Base-by-base conservation (phyloP, 2,888 invertebrate species). In the Folsomia candida region DNA sequence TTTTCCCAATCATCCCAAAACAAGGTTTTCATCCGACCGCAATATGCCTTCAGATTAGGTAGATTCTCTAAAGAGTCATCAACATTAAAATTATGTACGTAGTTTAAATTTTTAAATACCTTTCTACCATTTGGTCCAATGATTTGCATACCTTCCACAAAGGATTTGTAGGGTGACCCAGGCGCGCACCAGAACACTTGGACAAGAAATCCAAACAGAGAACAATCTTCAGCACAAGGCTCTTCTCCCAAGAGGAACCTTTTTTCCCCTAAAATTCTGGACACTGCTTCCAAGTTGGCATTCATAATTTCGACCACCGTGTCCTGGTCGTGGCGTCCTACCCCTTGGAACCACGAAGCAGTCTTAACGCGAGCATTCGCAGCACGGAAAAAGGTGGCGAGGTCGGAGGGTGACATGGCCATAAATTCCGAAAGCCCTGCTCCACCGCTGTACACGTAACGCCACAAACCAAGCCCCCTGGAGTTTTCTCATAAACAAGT, bases 171-270 rank as follows among this genome's bases (percentile, higher is more conserved):
- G 2, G 81, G 80, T 6, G 79, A 79, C n/a, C 74, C 75, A 1
- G 80, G 80, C 2, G 79, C 67, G 58, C 78, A 78, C 80, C 81
- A 83, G 24, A 81, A 69, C 1, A 83, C 77, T 78, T 83, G 83
- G 20, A 81, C 79, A 54, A 84, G 58, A 79, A 82, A 81, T 2
- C 83, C 84, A 81, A 84, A 84, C 57, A 83, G 71, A 0, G 83
- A 80, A 77, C 83, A 83, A 76, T 84, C 84, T 3, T 74, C 69
- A 59, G 73, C 76, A 51, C 66, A 74, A 6, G 74, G 74, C 14
- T 76, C 74, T 51, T 74, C 81, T 76, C 78, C 78, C 1, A 78
- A 58, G 1, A 77, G 24, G 61, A 75, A 76, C 25, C 70, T 70
- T n/a, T 72, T 77, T 14, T 73, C 70, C 24, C 78, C 80, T 0